Base-by-base conservation (phyloP, 1,140 invertebrate genomes). In the Ceratosolen fusciceps region DNA sequence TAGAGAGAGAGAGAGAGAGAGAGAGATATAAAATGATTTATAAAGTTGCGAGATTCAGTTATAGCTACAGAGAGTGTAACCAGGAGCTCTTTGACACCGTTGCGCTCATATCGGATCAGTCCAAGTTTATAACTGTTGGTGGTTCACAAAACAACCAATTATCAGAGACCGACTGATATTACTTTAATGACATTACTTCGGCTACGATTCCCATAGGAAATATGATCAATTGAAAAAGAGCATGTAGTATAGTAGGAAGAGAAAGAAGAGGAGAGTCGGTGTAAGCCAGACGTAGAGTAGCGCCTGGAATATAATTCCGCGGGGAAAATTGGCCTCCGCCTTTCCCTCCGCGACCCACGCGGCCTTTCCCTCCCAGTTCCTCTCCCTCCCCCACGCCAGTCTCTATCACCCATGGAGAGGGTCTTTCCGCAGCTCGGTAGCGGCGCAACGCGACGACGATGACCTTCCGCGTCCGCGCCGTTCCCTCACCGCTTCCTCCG, bases 391-490 rank as follows among this genome's bases (percentile, higher is more conserved):
- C 58, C 58, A 62, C 29, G 8, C n/a, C 29, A 8, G 24, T 62
- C 29, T 31, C 29, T 26, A 3, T 62, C 58, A 29, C 58, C 21
- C 52, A 12, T 19, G 14, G 16, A 21, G n/a, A n/a, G n/a, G n/a
- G n/a, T 24, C 26, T 24, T 60, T 9, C 26, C n/a, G 24, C 26
- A 24, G 24, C 56, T 60, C 56, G 24, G 26, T 54, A 54, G 14
- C 39, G 39, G 39, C 39, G n/a, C 8, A 65, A 54, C 67, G 39
- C 56, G 77, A 31, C 68, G 70, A 31, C 68, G 70, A 39, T 56
- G 67, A 81, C 71, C 67, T 73, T 77, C 80, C 60, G 49, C 58
- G 74, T 82, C 68, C 52, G 67, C 68, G 43, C 49, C 73, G 24
- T 37, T 71, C 72, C 43, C 26, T 47, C 52, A 21, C 52, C 67